These are phyloP conservation scores for Edolisoma coerulescens DNA, from an alignment of 2,113 vertebrate species.

Conservation along the genomic window DNA sequence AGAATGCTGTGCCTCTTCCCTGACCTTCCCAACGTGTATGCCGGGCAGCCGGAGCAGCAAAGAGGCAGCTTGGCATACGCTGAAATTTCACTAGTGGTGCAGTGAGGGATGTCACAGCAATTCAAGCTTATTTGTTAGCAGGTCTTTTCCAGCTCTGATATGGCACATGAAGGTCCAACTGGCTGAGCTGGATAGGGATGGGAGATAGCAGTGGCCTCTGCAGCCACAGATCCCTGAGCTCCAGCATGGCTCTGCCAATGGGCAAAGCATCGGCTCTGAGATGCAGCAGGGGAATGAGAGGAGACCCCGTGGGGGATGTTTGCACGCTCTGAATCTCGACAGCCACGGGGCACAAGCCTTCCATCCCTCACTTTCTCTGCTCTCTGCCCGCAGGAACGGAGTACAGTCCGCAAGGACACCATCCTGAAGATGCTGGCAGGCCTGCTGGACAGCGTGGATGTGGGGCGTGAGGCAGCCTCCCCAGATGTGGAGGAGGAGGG, in stretches of 20 bases:
- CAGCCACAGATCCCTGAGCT: not conserved
- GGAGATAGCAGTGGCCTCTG: not conserved
- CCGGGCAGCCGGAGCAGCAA: not conserved
- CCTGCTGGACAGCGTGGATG: conserved; percentile 75
- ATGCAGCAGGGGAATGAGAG: not conserved
- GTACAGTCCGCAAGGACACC: conserved; percentile 77
- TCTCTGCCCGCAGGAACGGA: conserved; percentile 73
- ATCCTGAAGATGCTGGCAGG: conserved; percentile 83
- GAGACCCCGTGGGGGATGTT: fast-evolving
- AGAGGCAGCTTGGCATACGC: not conserved
- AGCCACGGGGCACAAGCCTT: fast-evolving
- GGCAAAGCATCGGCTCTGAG: fast-evolving
- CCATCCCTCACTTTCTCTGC: fast-evolving
- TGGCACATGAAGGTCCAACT: fast-evolving
- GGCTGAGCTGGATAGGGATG: not conserved
- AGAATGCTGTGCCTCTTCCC: not conserved
- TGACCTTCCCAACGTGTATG: fast-evolving
- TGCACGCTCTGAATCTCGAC: fast-evolving
- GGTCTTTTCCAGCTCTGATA: not conserved
- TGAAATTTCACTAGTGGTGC: not conserved
- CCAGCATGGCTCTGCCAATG: not conserved
- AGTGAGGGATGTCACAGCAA: not conserved
- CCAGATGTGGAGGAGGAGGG: conserved; percentile 72
- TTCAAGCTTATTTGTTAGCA: not conserved
- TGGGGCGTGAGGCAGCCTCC: conserved; percentile 24